These are phyloP conservation scores for Chrysemys picta DNA, from an alignment of 2,113 vertebrate species.

Conservation along the genomic window DNA sequence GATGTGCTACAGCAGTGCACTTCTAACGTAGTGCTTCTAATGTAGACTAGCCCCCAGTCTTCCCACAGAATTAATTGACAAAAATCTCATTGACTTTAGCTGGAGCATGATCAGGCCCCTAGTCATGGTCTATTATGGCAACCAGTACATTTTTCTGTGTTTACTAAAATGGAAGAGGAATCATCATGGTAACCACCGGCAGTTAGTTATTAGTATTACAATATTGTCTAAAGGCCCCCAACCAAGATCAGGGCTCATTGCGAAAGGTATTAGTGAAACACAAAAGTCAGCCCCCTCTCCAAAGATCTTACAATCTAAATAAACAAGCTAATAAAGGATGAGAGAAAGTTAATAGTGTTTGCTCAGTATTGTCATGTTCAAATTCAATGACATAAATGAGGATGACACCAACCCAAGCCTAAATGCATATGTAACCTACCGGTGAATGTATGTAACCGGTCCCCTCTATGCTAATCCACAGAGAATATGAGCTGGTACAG, in stretches of 20 bases:
- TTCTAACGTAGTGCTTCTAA: too few species aligned
- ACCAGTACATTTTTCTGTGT: not conserved
- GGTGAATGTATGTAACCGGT: not conserved
- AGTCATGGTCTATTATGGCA: not conserved
- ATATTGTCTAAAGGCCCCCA: not conserved
- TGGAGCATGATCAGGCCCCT: not conserved
- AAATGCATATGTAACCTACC: not conserved
- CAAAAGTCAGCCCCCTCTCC: not conserved
- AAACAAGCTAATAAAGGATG: not conserved
- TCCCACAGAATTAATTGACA: not conserved
- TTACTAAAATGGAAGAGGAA: not conserved
- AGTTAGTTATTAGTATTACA: not conserved
- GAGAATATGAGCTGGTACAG: not conserved
- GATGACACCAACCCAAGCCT: conserved; percentile 11
- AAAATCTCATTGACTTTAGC: not conserved
- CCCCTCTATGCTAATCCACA: rapidly evolving
- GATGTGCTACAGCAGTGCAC: too few species aligned
- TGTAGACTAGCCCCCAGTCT: not conserved
- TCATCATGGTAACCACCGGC: not conserved
- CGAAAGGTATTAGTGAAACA: not conserved
- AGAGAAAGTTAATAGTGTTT: conserved; percentile 19
- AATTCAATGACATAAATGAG: not conserved
- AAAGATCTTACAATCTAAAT: conserved; percentile 11
- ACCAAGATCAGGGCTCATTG: not conserved
- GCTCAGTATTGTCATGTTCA: not conserved